These are phyloP conservation scores for Phocoena phocoena DNA, from an alignment of 2,113 vertebrate genomes.

Conservation along the genomic window DNA sequence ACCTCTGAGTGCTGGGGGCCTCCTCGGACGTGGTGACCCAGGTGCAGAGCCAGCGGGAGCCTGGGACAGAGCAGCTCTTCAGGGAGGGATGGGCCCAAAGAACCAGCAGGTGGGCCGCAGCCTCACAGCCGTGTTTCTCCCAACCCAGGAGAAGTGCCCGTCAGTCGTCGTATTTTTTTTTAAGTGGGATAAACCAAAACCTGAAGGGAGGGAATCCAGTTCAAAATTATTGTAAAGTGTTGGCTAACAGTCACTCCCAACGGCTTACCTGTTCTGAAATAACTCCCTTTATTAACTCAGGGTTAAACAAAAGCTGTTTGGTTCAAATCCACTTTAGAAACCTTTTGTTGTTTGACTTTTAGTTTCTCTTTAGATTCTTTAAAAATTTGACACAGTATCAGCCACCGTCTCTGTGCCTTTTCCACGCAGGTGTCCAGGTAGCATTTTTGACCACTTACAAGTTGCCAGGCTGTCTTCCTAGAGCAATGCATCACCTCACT, in stretches of 20 bases:
- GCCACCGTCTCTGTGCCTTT: background rate
- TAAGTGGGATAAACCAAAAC: no score
- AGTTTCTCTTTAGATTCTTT: background rate
- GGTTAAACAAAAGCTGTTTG: background rate
- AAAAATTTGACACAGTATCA: background rate
- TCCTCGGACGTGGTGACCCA: background rate
- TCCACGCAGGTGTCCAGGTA: background rate
- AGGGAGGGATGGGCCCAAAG: no score
- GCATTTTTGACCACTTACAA: background rate
- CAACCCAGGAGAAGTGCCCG: rapidly evolving
- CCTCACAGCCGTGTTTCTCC: rapidly evolving
- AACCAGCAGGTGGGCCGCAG: rapidly evolving
- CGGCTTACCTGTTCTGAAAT: background rate
- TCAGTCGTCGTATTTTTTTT: rapidly evolving
- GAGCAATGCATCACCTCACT: rapidly evolving
- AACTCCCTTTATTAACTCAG: background rate
- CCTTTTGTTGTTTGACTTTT: background rate
- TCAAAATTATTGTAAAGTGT: background rate
- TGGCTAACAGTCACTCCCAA: no score
- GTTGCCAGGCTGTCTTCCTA: background rate
- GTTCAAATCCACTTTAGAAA: background rate
- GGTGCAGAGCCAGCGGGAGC: rapidly evolving
- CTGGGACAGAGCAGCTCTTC: background rate
- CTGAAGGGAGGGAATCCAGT: background rate
- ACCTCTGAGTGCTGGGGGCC: no score